A percentile compares a stretch with the other conserved stretches of the same genome.
Conservation (phyloP, 2,113 vertebrate genomes). For the Paedocypris sp. region DNA sequence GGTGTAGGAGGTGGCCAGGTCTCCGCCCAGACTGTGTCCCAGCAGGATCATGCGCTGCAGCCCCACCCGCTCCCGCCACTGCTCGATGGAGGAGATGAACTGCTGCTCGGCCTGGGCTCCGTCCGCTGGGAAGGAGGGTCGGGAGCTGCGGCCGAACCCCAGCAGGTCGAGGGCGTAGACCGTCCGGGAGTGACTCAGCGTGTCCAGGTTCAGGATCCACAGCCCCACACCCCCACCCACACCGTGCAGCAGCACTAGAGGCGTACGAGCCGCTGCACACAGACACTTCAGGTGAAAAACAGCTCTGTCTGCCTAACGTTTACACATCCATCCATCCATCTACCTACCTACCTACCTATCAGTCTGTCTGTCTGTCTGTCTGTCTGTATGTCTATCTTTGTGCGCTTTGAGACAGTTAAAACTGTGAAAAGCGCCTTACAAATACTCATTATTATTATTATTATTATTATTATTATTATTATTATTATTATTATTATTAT, state of each 20-base stretch:
- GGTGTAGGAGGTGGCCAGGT: conserved; percentile 69
- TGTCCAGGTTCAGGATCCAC: conserved; percentile 79
- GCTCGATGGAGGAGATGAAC: conserved; percentile 74
- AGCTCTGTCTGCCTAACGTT: no score
- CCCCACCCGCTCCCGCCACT: conserved; percentile 66
- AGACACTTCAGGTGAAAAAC: no score
- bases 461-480: no score
- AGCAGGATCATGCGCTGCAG: conserved; percentile 71
- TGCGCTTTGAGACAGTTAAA: no score
- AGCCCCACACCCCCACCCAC: conserved; percentile 81
- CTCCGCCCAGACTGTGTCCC: conserved; percentile 72
- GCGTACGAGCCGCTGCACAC: conserved; percentile 54
- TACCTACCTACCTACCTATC: no score
- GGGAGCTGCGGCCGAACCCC: conserved; percentile 79
- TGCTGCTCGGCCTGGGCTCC: conserved; percentile 70
- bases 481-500: no score
- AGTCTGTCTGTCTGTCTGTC: no score
- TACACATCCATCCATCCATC: no score
- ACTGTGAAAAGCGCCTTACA: no score
- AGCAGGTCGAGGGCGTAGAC: conserved; percentile 76
- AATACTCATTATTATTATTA: no score
- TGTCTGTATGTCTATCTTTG: no score
- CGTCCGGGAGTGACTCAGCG: conserved; percentile 56
- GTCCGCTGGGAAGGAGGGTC: conserved; percentile 69
- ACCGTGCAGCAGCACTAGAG: conserved; percentile 82